phyloP scores from a whole-genome alignment of 1,140 invertebrate genomes.

The Drosophila ohnishii region DNA sequence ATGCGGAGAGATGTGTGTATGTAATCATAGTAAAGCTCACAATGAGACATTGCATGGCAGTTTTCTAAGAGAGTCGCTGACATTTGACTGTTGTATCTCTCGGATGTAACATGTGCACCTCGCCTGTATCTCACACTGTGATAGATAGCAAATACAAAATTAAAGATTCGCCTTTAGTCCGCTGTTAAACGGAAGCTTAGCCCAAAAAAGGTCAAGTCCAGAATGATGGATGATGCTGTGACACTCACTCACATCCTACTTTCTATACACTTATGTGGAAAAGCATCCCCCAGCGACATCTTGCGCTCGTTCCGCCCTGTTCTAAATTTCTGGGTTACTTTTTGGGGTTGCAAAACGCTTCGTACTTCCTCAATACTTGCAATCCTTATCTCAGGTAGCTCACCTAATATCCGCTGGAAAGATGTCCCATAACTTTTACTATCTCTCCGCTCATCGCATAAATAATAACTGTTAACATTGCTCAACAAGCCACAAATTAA shows the following conservation, averaged over 20 bases:
- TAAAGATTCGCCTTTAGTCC: constrained; percentile 66
- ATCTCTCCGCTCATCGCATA: constrained; percentile 64
- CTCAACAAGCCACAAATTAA: constrained; percentile 82
- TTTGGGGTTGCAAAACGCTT: constrained; percentile 30
- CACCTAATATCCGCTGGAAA: constrained; percentile 65
- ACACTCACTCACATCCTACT: constrained; percentile 48
- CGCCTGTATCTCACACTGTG: constrained; percentile 31
- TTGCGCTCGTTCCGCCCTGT: constrained; percentile 53
- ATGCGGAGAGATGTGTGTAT: constrained; percentile 23
- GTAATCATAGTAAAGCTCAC: constrained; percentile 51
- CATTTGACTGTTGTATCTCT: constrained; percentile 43
- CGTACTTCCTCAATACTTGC: constrained; percentile 9
- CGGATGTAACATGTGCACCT: constrained; percentile 60
- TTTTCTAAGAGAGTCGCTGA: constrained; percentile 44
- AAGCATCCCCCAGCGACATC: constrained; percentile 79
- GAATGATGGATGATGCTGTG: constrained; percentile 82
- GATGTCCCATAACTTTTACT: constrained; percentile 64
- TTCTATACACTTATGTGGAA: constrained; percentile 12
- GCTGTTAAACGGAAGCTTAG: constrained; percentile 73
- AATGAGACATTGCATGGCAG: constrained; percentile 73
- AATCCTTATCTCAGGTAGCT: constrained; percentile 53
- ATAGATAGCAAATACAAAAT: constrained; percentile 72
- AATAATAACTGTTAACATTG: constrained; percentile 79
- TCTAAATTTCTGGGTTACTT: constrained; percentile 33
- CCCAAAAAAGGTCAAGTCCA: constrained; percentile 82